Evolutionary conservation across 1,140 invertebrate species (phyloP), one percentile per base, ranked within the genome.

Genomic region (Hypothenemus hampei): DNA sequence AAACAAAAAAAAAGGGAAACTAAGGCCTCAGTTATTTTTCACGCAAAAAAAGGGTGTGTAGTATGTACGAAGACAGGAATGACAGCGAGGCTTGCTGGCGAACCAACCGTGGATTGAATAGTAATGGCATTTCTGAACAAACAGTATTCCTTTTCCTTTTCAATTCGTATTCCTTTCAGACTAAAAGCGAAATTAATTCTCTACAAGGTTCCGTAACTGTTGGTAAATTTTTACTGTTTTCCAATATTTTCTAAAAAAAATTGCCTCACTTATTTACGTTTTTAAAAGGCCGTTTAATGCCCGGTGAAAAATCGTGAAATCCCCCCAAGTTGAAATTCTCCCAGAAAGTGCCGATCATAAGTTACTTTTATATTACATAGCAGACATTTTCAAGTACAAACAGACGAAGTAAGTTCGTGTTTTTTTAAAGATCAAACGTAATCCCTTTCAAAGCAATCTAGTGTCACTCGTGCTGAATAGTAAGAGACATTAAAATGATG

Each of bases 61-160:
- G 57, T 62, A 65, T 65, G 61, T 62, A 65, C 62, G 63, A 62
- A 67, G 65, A 67, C 63, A 67, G 60, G 60, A 67, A 63, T 64
- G 65, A 65, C 62, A 65, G 63, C 56, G 58, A 57, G 60, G 59
- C 62, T 58, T 62, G 59, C 62, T 67, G 63, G 58, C 54, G 51
- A 58, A 55, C 51, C 45, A 53, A 26, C 46, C 65, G 65, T 67
- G 65, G 40, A 35, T 61, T 59, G 65, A 67, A 67, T 67, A 67
- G 58, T 67, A 67, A 67, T 67, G 63, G 54, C 56, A 58, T 58
- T 43, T 51, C 31, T 24, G 41, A 29, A 49, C 47, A 49, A 49
- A 49, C 47, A 24, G 47, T 23, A 36, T 49, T 49, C 47, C 39
- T 20, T n/a, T 26, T 39, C 45, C 24, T 49, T 49, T 39, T 20